Evolutionary conservation across 1,140 invertebrate species (phyloP), one percentile per base, ranked within the genome.

Genomic region (Drosophila ambigua): DNA sequence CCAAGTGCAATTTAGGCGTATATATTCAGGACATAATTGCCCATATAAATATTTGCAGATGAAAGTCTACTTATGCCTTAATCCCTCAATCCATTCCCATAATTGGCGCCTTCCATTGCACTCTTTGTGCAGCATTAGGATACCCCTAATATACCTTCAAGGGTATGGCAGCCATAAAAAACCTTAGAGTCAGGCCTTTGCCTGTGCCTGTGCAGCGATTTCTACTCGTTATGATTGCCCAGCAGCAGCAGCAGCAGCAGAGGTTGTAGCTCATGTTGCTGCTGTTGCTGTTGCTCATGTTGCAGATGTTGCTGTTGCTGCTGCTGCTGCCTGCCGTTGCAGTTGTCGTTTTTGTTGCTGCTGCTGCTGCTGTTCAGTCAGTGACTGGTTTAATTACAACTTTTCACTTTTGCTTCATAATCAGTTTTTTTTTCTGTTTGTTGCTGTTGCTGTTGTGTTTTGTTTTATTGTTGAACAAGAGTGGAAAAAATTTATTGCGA

Each of bases 391-490:
- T 87, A 87, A 87, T 87, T 87, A 76, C 83, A 88, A 77, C 83
- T 83, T 87, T 87, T 87, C 83, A 87, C 83, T 88, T 87, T 87
- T 87, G 84, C 83, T 74, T 87, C 83, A 88, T 87, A 87, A 87
- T 87, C 62, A 76, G 82, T 75, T 87, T 87, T 78, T 78, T 44
- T 49, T 62, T 28, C 41, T 62, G 60, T 63, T 62, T 53, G 44
- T 65, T 75, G 49, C 24, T 51, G 66, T 63, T 68, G 31, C 15
- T 24, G 3, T 7, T 31, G 28, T 55, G 66, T 69, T 65, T 69
- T 69, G 66, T 69, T 69, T 69, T 69, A 69, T 69, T 69, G 66
- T 65, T 52, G 44, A 67, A 74, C 51, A 54, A 67, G 46, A 72
- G 52, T 53, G 46, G 52, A 71, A 72, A 81, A 87, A 88, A 78